Percentiles rank a stretch among this genome's conserved stretches.
These are phyloP conservation scores for Chydorus sphaericus DNA, from an alignment of 2,888 invertebrate genomes.

Conservation along the genomic window DNA sequence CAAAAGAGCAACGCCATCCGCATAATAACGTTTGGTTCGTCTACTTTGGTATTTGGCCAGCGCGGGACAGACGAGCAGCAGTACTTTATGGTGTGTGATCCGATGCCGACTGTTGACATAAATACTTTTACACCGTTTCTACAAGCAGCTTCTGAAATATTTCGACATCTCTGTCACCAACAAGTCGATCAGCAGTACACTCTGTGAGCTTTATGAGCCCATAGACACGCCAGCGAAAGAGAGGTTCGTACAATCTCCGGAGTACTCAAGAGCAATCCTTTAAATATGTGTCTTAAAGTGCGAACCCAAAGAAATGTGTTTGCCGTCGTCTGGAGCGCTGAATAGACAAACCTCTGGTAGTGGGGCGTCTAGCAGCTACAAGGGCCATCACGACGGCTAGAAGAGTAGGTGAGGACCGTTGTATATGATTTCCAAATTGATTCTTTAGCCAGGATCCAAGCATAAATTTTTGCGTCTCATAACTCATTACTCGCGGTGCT, in stretches of 20 bases:
- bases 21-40: slow-evolving; percentile 67
- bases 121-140: slow-evolving; percentile 81
- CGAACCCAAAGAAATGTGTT: slow-evolving; percentile 94
- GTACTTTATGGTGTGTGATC: not conserved
- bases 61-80: too few relatives aligned
- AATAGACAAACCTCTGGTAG: slow-evolving; percentile 74
- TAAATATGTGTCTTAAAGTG: slow-evolving; percentile 49
- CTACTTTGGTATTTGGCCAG: slow-evolving; percentile 69
- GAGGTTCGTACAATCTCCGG: slow-evolving; percentile 69
- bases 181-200: slow-evolving; percentile 85
- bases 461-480: slow-evolving; percentile 72
- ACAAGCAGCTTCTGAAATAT: slow-evolving; percentile 73
- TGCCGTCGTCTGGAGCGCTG: slow-evolving; percentile 85
- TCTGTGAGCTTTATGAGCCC: slow-evolving; percentile 85
- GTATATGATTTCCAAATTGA: slow-evolving; percentile 65
- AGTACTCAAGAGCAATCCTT: slow-evolving; percentile 82
- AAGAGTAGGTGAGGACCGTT: too few relatives aligned
- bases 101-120: slow-evolving; percentile 38
- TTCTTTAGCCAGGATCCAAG: slow-evolving; percentile 77
- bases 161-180: slow-evolving; percentile 83
- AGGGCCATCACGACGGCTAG: too few relatives aligned
- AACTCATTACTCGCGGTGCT: slow-evolving; percentile 73
- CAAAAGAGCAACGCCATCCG: slow-evolving; percentile 84
- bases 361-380: slow-evolving; percentile 61
- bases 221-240: slow-evolving; percentile 70